Evolutionary conservation across 2,113 vertebrate genomes (phyloP).

Genomic region (Mormoops blainvillei): DNA sequence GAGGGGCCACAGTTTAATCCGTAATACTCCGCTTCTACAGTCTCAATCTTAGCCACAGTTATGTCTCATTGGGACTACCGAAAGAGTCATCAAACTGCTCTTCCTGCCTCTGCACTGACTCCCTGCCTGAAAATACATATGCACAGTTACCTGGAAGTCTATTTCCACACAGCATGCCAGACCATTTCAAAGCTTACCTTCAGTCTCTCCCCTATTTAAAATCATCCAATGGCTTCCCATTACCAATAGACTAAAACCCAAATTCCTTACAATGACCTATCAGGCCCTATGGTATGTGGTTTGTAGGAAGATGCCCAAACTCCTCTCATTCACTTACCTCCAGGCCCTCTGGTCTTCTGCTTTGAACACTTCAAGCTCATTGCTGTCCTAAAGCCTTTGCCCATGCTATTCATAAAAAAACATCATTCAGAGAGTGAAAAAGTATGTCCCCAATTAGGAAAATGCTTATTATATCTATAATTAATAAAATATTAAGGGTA

Average conservation of each 20-base stretch:
- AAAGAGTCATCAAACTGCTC: neutral
- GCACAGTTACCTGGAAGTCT: neutral
- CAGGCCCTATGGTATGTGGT: no score
- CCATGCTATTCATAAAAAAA: neutral
- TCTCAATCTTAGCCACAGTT: neutral
- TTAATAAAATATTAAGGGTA: neutral
- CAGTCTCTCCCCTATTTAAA: neutral
- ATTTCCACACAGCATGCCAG: neutral
- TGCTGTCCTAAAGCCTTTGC: neutral
- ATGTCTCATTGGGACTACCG: neutral
- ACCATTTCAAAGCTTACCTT: neutral
- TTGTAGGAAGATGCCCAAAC: neutral
- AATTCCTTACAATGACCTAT: neutral
- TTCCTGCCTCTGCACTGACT: neutral
- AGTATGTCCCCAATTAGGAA: neutral
- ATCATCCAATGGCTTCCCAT: neutral
- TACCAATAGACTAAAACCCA: neutral
- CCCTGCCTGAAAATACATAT: neutral
- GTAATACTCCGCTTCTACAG: neutral
- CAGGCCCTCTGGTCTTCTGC: neutral
- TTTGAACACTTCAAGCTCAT: neutral
- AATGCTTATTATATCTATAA: neutral
- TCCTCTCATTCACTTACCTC: neutral
- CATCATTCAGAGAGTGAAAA: neutral
- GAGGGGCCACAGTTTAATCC: neutral